Conservation (phyloP, 2,113 vertebrate genomes). For the Eretmodus cyanostictus region DNA sequence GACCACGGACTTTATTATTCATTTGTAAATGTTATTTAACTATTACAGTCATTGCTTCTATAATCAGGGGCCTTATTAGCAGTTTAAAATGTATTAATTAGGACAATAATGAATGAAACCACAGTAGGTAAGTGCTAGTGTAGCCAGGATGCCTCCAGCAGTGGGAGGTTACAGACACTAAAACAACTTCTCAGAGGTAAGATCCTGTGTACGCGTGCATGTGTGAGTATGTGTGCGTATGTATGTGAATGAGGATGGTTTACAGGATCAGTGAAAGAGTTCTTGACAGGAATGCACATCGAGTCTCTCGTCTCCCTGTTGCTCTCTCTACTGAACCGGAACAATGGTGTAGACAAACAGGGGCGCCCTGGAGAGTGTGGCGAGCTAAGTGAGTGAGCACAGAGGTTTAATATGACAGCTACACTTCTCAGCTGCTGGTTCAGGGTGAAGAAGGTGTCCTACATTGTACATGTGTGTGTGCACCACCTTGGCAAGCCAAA, state of each 20-base stretch:
- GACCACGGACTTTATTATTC: conserved; percentile 54
- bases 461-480: not conserved
- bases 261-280: conserved; percentile 61
- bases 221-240: not conserved
- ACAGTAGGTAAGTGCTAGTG: conserved; percentile 40
- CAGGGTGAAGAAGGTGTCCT: conserved; percentile 43
- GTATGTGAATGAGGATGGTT: conserved; percentile 27
- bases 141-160: conserved; percentile 32
- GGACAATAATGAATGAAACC: conserved; percentile 57
- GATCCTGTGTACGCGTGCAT: not conserved
- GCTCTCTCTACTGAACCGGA: conserved; percentile 71
- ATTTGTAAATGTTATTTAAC: conserved; percentile 61
- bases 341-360: conserved; percentile 69
- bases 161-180: conserved; percentile 16
- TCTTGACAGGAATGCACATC: conserved; percentile 66
- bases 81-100: conserved; percentile 62
- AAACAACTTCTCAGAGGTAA: conserved; percentile 14
- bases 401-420: conserved; percentile 70
- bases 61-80: conserved; percentile 58
- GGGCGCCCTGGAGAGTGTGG: conserved; percentile 58
- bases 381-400: conserved; percentile 65
- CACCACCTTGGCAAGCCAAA: conserved; percentile 23
- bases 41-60: conserved; percentile 40
- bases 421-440: conserved; percentile 45
- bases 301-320: conserved; percentile 62